phyloP scores from a whole-genome alignment of 2,888 invertebrate genomes.

The Acleris literana region DNA sequence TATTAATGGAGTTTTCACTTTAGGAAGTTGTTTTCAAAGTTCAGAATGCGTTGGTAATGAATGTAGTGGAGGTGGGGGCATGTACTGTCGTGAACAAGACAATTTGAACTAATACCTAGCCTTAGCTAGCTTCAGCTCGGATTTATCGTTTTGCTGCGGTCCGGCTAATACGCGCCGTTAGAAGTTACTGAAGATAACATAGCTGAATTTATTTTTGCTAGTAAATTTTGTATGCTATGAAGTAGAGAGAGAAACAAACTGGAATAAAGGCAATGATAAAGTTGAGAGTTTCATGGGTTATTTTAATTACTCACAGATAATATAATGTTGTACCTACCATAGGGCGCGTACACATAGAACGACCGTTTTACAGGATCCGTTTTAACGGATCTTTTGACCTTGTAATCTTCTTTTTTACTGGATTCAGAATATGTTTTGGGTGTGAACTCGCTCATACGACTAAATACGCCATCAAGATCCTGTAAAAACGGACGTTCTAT shows the following conservation, averaged over 20 bases:
- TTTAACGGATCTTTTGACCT: no score
- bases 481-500: no score
- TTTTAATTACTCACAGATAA: no score
- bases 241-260: not conserved
- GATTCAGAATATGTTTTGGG: no score
- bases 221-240: not conserved
- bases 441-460: no score
- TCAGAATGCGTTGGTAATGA: constrained; percentile 12
- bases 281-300: no score
- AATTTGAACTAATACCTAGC: constrained; percentile 58
- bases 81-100: constrained; percentile 51
- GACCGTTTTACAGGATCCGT: no score
- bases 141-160: constrained; percentile 52
- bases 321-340: no score
- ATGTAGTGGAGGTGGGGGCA: constrained; percentile 6
- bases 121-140: constrained; percentile 57
- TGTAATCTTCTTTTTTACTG: no score
- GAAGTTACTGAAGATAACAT: constrained; percentile 19
- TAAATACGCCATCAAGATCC: no score
- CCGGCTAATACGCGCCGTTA: constrained; percentile 22
- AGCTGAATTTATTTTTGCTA: constrained; percentile 15
- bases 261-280: no score
- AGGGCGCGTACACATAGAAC: no score
- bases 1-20: constrained; percentile 14
- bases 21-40: not conserved